Evolutionary conservation across 2,113 vertebrate species (phyloP).

Genomic region (Abramis brama): DNA sequence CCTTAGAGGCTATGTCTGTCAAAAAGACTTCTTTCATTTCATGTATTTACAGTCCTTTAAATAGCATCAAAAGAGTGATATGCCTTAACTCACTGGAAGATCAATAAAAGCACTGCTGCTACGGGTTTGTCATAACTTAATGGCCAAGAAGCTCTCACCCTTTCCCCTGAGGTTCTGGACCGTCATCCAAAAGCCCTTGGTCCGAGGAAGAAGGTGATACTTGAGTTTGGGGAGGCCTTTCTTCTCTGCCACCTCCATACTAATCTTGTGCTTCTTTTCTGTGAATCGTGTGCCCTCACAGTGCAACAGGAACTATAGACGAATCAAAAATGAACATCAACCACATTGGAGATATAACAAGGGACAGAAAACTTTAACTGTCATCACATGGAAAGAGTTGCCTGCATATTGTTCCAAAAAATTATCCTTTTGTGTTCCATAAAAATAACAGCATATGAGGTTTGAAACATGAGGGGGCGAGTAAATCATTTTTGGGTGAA

Average conservation of each 20-base stretch:
- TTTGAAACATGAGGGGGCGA: background rate
- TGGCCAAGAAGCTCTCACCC: slow-evolving; percentile 80
- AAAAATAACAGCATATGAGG: background rate
- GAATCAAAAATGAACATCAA: slow-evolving; percentile 38
- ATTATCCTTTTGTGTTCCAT: background rate
- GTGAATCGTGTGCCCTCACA: slow-evolving; percentile 98
- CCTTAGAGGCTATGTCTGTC: background rate
- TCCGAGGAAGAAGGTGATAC: slow-evolving; percentile 93
- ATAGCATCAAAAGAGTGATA: background rate
- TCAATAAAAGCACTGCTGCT: background rate
- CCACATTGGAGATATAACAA: background rate
- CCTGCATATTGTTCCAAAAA: background rate
- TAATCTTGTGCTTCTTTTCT: slow-evolving; percentile 89
- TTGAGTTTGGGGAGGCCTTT: slow-evolving; percentile 95
- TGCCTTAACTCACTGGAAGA: background rate
- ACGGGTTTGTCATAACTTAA: background rate
- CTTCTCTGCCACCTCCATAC: slow-evolving; percentile 94
- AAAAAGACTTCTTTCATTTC: background rate
- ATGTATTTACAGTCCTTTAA: background rate
- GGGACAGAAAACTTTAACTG: background rate
- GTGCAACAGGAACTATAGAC: slow-evolving; percentile 87
- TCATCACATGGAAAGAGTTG: background rate
- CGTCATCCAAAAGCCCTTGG: slow-evolving; percentile 92
- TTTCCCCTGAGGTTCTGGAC: slow-evolving; percentile 89
- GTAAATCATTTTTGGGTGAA: background rate